These are phyloP conservation scores for Carcharodon carcharias DNA, from an alignment of 2,797 vertebrate genomes.

Conservation along the genomic window DNA sequence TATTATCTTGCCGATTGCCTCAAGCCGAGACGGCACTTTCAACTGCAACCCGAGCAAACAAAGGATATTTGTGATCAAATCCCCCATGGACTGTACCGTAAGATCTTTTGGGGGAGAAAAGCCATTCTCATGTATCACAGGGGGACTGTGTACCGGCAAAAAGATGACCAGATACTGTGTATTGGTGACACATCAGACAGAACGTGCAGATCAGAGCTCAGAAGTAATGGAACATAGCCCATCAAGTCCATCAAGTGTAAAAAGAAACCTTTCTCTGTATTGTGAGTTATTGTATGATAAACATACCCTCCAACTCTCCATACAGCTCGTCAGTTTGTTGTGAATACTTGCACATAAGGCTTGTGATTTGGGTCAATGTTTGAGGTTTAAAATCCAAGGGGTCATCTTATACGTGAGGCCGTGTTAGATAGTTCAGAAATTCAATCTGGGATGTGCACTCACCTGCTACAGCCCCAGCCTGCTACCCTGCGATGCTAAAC, in stretches of 20 bases:
- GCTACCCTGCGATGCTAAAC: too few species aligned
- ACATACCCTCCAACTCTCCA: not conserved
- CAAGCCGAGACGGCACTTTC: constrained; percentile 42
- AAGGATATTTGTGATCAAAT: constrained; percentile 41
- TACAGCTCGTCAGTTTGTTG: not conserved
- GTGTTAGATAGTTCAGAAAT: not conserved
- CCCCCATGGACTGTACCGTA: constrained; percentile 40
- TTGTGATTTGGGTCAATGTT: not conserved
- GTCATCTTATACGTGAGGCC: not conserved
- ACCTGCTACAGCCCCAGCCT: not conserved
- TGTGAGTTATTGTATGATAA: not conserved
- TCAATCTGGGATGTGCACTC: not conserved
- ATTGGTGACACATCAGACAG: not conserved
- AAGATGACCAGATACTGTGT: not conserved
- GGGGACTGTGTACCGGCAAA: not conserved
- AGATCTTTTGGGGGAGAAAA: not conserved
- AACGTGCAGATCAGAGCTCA: not conserved
- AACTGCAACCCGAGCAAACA: constrained; percentile 41
- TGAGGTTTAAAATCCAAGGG: not conserved
- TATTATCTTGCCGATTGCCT: constrained; percentile 44
- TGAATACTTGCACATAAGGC: not conserved
- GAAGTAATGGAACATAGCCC: not conserved
- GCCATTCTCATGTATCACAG: not conserved
- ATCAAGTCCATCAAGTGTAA: not conserved
- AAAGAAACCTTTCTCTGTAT: not conserved